Percentiles rank a stretch among this genome's conserved stretches.
These are phyloP conservation scores for Eulacestoma nigropectus DNA, from an alignment of 2,113 vertebrate species.

Conservation along the genomic window DNA sequence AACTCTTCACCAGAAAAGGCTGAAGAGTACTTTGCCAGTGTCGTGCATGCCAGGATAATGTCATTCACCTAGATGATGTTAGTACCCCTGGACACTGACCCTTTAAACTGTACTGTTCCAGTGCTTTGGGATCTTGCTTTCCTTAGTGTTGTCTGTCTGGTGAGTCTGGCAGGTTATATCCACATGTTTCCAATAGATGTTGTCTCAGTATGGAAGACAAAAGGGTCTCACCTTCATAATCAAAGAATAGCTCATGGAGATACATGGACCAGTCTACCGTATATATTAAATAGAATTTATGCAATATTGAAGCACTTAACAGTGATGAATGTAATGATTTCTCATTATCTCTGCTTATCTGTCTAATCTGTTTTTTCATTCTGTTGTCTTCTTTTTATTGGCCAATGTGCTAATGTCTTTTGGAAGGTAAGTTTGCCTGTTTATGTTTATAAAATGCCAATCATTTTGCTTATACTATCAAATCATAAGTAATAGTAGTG, in stretches of 20 bases:
- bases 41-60: neutral
- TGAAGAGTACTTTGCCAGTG: neutral
- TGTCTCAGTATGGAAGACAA: neutral
- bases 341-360: neutral
- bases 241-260: neutral
- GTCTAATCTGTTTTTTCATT: neutral
- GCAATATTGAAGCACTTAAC: neutral
- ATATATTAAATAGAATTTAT: neutral
- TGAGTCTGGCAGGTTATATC: neutral
- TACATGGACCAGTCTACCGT: neutral
- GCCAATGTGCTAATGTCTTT: neutral
- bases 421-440: neutral
- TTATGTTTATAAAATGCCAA: neutral
- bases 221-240: neutral
- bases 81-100: neutral
- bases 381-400: neutral
- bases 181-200: neutral
- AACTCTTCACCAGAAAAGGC: neutral
- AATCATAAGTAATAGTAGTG: neutral
- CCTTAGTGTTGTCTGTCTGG: neutral
- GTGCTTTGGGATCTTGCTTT: neutral
- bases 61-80: neutral
- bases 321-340: neutral
- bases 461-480: neutral
- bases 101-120: neutral